Evolutionary conservation across 2,888 invertebrate genomes (phyloP).

Genomic region (Meta bourneti): DNA sequence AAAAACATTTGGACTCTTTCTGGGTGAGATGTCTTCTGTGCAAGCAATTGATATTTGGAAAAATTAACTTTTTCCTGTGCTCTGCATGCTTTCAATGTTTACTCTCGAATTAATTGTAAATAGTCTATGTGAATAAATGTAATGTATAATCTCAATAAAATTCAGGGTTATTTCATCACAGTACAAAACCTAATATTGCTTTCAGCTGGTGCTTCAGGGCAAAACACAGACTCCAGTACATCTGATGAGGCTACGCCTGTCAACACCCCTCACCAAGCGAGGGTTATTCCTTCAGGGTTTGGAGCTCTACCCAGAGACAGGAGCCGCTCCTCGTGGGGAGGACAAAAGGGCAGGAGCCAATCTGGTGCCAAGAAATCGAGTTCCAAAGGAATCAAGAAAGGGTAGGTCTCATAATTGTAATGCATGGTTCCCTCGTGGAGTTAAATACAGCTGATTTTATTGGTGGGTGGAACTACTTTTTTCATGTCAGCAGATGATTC

Average conservation of each 20-base stretch:
- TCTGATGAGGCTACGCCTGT: conserved; percentile 77
- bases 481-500: too few species aligned
- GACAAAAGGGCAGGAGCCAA: conserved; percentile 61
- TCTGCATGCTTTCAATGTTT: too few species aligned
- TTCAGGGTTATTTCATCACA: neutral
- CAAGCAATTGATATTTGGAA: too few species aligned
- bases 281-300: conserved; percentile 71
- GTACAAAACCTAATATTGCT: neutral
- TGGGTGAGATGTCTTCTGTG: too few species aligned
- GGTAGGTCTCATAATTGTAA: conserved; percentile 43
- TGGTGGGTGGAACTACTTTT: too few species aligned
- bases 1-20: too few species aligned
- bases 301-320: conserved; percentile 74
- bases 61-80: too few species aligned
- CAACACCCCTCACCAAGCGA: conserved; percentile 73
- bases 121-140: too few species aligned
- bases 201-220: conserved; percentile 70
- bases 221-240: conserved; percentile 74
- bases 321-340: conserved; percentile 71
- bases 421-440: too few species aligned
- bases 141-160: too few species aligned
- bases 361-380: conserved; percentile 73
- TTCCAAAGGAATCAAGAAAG: conserved; percentile 77
- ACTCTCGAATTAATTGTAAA: too few species aligned
- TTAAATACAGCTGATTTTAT: too few species aligned